Evolutionary conservation across 2,113 vertebrate species (phyloP).

Genomic region (Urocynchramus pylzowi): DNA sequence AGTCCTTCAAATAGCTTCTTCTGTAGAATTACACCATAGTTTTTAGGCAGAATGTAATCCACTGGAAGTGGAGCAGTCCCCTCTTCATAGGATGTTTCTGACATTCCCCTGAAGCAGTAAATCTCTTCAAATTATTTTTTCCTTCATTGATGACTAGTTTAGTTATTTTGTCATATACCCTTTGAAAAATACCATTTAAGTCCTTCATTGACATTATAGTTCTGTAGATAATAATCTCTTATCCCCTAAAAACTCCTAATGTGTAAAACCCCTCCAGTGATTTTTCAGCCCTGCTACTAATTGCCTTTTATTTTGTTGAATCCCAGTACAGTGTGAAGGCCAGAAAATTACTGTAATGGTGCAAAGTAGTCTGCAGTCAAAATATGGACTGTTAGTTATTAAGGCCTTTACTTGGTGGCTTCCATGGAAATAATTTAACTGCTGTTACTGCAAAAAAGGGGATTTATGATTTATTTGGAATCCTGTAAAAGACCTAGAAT

Average conservation of each 20-base stretch:
- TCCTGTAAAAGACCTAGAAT: background rate
- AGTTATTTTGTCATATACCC: background rate
- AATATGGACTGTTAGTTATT: background rate
- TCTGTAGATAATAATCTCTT: background rate
- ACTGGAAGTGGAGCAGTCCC: background rate
- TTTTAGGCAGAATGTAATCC: background rate
- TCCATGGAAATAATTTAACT: background rate
- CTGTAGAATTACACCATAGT: background rate
- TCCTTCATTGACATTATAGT: background rate
- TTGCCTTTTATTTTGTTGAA: background rate
- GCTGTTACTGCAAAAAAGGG: background rate
- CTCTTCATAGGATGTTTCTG: background rate
- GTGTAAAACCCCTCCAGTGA: background rate
- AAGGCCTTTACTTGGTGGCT: background rate
- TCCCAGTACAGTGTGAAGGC: background rate
- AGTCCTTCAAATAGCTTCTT: background rate
- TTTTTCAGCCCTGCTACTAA: background rate
- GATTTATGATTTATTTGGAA: background rate
- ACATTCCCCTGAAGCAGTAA: background rate
- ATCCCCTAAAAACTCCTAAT: background rate
- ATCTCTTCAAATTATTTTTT: background rate
- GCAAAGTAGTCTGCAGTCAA: background rate
- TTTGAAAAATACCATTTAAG: background rate
- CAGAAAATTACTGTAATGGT: background rate
- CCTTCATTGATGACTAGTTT: background rate